Evolutionary conservation across 2,888 invertebrate genomes (phyloP).

Genomic region (Drosophila maculinotata): DNA sequence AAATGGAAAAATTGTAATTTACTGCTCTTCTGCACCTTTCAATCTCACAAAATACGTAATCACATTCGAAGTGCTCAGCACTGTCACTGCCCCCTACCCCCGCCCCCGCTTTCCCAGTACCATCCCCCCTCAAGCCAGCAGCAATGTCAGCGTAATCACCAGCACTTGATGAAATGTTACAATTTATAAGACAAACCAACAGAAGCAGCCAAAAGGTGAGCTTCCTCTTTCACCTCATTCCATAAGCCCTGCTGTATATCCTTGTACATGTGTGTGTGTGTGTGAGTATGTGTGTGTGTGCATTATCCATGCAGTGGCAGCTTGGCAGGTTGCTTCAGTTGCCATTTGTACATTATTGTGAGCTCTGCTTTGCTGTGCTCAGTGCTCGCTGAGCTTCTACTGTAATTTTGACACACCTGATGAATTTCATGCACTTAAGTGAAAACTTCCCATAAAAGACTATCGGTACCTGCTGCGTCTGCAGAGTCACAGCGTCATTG

Average conservation of each 20-base stretch:
- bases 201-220: conserved; percentile 24
- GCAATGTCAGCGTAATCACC: conserved; percentile 56
- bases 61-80: conserved; percentile 60
- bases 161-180: conserved; percentile 76
- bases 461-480: conserved; percentile 6
- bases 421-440: conserved; percentile 66
- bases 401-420: conserved; percentile 78
- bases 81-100: conserved; percentile 4
- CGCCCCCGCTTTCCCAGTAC: background rate
- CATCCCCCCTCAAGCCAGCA: background rate
- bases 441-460: conserved; percentile 24
- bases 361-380: conserved; percentile 29
- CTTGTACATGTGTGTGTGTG: conserved; percentile 4
- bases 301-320: conserved; percentile 43
- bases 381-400: conserved; percentile 59
- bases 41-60: conserved; percentile 70
- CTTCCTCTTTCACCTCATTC: conserved; percentile 8
- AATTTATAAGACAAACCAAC: conserved; percentile 72
- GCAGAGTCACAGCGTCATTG: background rate
- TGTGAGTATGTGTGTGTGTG: conserved; percentile 10
- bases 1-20: conserved; percentile 66
- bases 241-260: conserved; percentile 10
- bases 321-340: conserved; percentile 42
- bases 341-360: conserved; percentile 54
- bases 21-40: conserved; percentile 73